Evolutionary conservation across 2,113 vertebrate species (phyloP).

Genomic region (Polypterus bichir): DNA sequence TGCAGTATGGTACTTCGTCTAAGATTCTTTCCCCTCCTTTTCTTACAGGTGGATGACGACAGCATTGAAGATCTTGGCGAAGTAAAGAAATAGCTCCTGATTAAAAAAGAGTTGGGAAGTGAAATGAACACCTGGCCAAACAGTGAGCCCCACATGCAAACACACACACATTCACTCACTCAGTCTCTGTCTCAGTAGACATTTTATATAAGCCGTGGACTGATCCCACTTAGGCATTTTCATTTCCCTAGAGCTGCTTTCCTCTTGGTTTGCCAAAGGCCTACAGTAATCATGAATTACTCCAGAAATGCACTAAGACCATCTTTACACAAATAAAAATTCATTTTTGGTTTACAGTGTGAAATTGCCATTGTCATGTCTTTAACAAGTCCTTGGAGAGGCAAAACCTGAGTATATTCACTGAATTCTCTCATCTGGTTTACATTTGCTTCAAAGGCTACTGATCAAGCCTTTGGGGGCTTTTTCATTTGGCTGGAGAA

Average conservation of each 20-base stretch:
- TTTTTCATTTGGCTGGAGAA: no score
- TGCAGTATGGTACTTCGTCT: no score
- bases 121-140: conserved; percentile 69
- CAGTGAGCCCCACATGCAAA: conserved; percentile 31
- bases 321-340: conserved; percentile 74
- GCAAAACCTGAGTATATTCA: no score
- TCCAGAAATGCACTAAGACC: conserved; percentile 62
- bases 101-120: conserved; percentile 54
- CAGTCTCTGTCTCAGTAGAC: conserved; percentile 26
- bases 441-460: no score
- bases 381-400: no score
- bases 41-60: conserved; percentile 84
- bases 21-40: not conserved
- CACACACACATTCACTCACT: conserved; percentile 29
- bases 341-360: conserved; percentile 47
- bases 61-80: conserved; percentile 96
- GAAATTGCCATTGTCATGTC: conserved; percentile 16
- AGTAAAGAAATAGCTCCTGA: conserved; percentile 86
- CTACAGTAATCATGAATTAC: conserved; percentile 51
- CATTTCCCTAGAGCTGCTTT: conserved; percentile 74
- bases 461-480: no score
- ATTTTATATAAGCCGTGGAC: conserved; percentile 66
- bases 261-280: conserved; percentile 79
- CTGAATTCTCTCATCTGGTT: no score
- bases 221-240: conserved; percentile 54